phyloP scores from a whole-genome alignment of 1,140 invertebrate genomes.

The Drosophila ficusphila region DNA sequence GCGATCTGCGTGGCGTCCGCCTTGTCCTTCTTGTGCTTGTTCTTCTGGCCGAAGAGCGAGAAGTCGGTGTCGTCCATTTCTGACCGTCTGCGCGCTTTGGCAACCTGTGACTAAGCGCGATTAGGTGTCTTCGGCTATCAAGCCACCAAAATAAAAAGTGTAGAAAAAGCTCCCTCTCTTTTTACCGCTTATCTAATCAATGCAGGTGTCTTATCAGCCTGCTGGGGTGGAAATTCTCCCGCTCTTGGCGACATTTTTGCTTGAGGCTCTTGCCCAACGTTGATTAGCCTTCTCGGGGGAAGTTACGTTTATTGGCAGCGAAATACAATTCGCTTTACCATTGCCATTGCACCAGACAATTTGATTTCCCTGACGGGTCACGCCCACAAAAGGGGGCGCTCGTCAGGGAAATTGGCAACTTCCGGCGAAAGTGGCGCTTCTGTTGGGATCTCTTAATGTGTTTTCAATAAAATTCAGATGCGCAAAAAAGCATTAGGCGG shows the following conservation, averaged over 20 bases:
- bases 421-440: constrained; percentile 48
- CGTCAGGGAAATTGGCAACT: constrained; percentile 74
- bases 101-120: constrained; percentile 55
- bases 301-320: constrained; percentile 52
- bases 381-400: constrained; percentile 46
- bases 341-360: constrained; percentile 65
- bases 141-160: neutral
- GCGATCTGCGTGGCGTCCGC: constrained; percentile 70
- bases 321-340: constrained; percentile 60
- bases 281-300: constrained; percentile 50
- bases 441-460: constrained; percentile 56
- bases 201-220: constrained; percentile 24
- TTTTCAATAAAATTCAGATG: constrained; percentile 74
- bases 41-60: constrained; percentile 65
- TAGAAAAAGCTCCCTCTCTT: constrained; percentile 39
- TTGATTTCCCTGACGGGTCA: constrained; percentile 58
- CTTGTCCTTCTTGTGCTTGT: constrained; percentile 78
- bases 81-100: neutral
- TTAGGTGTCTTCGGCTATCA: constrained; percentile 5
- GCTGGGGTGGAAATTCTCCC: neutral
- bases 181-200: constrained; percentile 40
- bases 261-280: neutral
- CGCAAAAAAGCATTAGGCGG: constrained; percentile 41
- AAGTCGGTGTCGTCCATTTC: constrained; percentile 76
- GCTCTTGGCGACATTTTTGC: constrained; percentile 1